Evolutionary conservation across 2,888 invertebrate species (phyloP).

Genomic region (Cataglyphis albicans): DNA sequence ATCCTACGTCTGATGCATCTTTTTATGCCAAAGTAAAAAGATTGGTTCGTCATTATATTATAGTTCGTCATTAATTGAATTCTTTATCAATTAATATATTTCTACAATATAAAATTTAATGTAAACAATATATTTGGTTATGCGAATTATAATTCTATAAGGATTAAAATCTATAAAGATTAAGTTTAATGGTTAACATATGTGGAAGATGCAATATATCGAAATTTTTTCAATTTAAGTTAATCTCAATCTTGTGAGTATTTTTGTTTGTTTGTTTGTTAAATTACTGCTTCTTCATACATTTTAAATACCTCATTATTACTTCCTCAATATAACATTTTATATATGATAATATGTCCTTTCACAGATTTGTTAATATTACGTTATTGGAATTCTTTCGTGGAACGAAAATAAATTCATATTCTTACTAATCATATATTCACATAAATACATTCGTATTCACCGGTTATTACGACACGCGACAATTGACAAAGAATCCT

Average conservation of each 20-base stretch:
- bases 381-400: not conserved
- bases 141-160: not conserved
- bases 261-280: not conserved
- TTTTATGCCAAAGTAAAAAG: slow-evolving; percentile 58
- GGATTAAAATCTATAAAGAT: not conserved
- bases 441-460: slow-evolving; percentile 64
- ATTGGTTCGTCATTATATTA: too few relatives aligned
- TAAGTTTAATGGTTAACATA: not conserved
- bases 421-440: slow-evolving; percentile 61
- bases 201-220: not conserved
- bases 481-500: slow-evolving; percentile 59
- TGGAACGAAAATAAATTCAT: slow-evolving; percentile 14
- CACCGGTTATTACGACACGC: slow-evolving; percentile 48
- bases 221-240: not conserved
- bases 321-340: slow-evolving; percentile 17
- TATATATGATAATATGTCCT: not conserved
- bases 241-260: not conserved
- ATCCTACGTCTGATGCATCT: slow-evolving; percentile 62
- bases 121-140: not conserved
- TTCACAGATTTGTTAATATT: not conserved
- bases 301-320: slow-evolving; percentile 6
- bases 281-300: not conserved
- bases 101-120: not conserved
- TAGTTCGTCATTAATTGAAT: not conserved
- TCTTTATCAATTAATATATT: not conserved